Evolutionary conservation across 2,113 vertebrate species (phyloP).

Genomic region (Amblyornis subalaris): DNA sequence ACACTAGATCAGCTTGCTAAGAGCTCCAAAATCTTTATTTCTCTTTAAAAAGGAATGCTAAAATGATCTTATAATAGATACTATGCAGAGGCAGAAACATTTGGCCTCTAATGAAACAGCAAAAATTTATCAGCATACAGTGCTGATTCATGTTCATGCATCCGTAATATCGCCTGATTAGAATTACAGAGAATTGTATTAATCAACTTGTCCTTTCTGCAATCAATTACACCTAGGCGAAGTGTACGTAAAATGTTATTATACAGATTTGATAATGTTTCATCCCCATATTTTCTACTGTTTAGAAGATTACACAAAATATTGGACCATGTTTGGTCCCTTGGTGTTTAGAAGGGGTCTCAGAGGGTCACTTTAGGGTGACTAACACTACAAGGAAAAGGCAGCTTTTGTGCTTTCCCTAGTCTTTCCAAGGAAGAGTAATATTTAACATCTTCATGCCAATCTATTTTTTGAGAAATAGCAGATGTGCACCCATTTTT

Average conservation of each 20-base stretch:
- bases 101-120: constrained; percentile 46
- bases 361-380: background rate
- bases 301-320: background rate
- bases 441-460: background rate
- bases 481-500: background rate
- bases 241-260: background rate
- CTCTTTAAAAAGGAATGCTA: background rate
- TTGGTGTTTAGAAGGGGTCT: background rate
- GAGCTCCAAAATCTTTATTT: background rate
- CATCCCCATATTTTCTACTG: background rate
- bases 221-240: background rate
- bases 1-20: background rate
- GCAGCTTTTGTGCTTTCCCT: background rate
- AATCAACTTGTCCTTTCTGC: background rate
- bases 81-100: constrained; percentile 38
- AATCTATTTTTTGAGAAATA: background rate
- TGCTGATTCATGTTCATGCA: constrained; percentile 37
- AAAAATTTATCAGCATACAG: constrained; percentile 39
- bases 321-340: background rate
- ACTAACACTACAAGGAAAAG: background rate
- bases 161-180: constrained; percentile 42
- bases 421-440: background rate
- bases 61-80: constrained; percentile 27
- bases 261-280: background rate
- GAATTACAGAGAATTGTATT: background rate